Base-by-base conservation (phyloP, 1,140 invertebrate genomes). In the Phocides pigmalion region DNA sequence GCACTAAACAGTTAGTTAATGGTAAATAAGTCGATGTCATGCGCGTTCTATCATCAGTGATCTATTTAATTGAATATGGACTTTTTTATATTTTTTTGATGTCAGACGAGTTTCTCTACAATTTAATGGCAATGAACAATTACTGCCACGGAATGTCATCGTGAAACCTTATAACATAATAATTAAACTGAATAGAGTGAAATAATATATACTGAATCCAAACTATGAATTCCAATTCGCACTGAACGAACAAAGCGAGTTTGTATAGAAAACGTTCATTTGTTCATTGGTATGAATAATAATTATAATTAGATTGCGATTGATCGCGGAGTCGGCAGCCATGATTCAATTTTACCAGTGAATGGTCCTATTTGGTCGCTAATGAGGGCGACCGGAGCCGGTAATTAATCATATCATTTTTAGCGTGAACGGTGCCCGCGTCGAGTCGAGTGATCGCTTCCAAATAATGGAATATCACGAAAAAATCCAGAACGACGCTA, bases 401-500 rank as follows among this genome's bases (percentile, higher is more conserved):
- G 82, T 87, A 87, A 91, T 91, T 91, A 91, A 91, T 91, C 89
- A 91, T 89, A 89, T 89, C 80, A 87, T 88, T 88, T 73, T 88
- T 79, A 87, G 82, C 82, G 82, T 83, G 78, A 86, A 82, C 81
- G 80, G 79, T 81, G 71, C 72, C 76, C 74, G 78, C 73, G 70
- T 62, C 72, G 74, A 64, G 74, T 68, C 82, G 79, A 82, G 66
- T 81, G 81, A 88, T 87, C 82, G 83, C 77, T 72, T 80, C 71
- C 66, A 74, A 84, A 90, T 88, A 90, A 90, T 85, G 76, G 82
- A 86, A 84, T 76, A 82, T 75, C 75, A 80, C 76, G 80, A 87
- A 89, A 91, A 90, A 90, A 86, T 76, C 74, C 68, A 74, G 76
- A 82, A 83, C 74, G 72, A 84, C 81, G 86, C 84, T 84, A 84